Conservation (phyloP, 37 sponge, comb jelly and placozoan genomes). For the Chondrilla cf. caribensis region DNA sequence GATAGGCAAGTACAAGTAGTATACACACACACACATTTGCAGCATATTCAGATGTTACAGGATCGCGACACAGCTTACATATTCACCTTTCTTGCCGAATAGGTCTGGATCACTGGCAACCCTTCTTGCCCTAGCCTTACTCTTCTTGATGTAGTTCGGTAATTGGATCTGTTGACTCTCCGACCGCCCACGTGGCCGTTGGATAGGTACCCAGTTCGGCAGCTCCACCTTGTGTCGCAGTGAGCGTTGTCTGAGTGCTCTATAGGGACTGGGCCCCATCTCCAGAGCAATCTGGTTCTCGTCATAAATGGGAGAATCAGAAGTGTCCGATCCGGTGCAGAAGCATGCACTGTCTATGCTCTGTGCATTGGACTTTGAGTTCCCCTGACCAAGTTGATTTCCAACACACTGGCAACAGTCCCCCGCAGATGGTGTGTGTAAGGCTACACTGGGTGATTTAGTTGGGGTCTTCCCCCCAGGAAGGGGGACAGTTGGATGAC, state of each 20-base stretch:
- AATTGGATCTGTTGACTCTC: neutral
- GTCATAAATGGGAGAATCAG: slow-evolving; percentile 11
- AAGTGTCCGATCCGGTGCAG: slow-evolving; percentile 23
- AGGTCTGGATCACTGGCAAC: slow-evolving; percentile 1
- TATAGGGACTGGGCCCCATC: slow-evolving; percentile 18
- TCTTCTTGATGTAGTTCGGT: neutral
- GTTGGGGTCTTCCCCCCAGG: neutral
- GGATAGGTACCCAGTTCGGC: neutral
- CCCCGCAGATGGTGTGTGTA: neutral
- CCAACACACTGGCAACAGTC: neutral
- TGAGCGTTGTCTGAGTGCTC: neutral
- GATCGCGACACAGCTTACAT: too few species aligned
- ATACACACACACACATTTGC: too few species aligned
- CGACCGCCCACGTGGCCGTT: neutral
- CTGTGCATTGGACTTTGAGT: too few species aligned
- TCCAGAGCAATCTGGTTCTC: neutral
- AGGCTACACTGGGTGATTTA: too few species aligned
- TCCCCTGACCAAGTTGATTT: neutral
- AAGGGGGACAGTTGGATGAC: neutral
- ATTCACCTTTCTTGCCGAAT: neutral
- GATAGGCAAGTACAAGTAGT: too few species aligned
- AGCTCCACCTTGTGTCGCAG: neutral
- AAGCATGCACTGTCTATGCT: slow-evolving; percentile 21
- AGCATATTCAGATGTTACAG: too few species aligned
- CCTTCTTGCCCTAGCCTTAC: neutral